These are phyloP conservation scores for Sinosuthora webbiana DNA, from an alignment of 2,113 vertebrate genomes.

Conservation along the genomic window DNA sequence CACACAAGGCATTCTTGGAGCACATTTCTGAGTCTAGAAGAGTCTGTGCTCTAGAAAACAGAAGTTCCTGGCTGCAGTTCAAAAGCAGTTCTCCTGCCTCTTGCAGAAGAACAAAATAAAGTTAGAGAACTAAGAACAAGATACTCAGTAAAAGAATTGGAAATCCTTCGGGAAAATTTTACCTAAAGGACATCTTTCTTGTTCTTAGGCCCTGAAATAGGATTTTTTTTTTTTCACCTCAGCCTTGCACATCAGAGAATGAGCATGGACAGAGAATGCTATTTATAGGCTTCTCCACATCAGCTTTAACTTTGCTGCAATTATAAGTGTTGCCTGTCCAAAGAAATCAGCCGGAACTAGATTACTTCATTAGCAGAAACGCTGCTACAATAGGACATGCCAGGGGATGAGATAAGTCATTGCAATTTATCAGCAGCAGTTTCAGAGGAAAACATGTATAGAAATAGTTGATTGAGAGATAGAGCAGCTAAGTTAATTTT, in stretches of 20 bases:
- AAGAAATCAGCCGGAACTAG: background rate
- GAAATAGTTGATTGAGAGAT: background rate
- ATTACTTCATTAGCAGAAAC: background rate
- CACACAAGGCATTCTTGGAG: background rate
- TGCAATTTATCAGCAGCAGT: background rate
- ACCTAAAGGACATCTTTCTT: background rate
- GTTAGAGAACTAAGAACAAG: constrained; percentile 22
- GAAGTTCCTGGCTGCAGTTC: background rate
- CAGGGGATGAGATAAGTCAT: background rate
- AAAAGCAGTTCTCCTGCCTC: background rate
- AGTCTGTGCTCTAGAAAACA: background rate
- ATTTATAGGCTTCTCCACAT: background rate
- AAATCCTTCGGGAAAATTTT: background rate
- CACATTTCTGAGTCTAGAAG: background rate
- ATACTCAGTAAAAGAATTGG: background rate
- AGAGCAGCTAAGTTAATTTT: background rate
- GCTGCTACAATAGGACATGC: background rate
- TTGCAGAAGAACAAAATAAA: constrained; percentile 40
- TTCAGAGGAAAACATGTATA: background rate
- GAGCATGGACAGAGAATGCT: background rate
- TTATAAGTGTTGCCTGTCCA: background rate
- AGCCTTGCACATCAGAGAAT: constrained; percentile 19
- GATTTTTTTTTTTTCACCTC: background rate
- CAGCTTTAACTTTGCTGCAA: constrained; percentile 18
- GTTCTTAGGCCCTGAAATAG: background rate